phyloP scores from a whole-genome alignment of 2,113 vertebrate species.

The Hemiprocne comata region DNA sequence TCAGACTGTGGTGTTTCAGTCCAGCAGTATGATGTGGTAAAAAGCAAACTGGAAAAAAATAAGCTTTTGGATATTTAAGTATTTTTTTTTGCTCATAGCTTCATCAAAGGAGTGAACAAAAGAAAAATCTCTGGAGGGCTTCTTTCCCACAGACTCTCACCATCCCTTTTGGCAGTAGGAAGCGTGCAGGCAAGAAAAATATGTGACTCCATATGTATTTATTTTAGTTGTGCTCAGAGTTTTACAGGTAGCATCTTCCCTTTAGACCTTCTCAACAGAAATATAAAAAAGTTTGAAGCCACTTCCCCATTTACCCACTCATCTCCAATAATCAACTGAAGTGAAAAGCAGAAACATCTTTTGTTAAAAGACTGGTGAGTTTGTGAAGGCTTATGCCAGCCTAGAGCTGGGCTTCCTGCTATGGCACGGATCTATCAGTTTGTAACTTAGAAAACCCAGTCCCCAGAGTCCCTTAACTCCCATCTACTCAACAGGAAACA shows the following conservation, averaged over 20 bases:
- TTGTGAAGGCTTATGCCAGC: background rate
- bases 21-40: background rate
- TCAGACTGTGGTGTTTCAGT: background rate
- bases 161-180: background rate
- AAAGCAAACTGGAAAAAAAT: background rate
- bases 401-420: background rate
- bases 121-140: background rate
- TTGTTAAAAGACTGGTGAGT: background rate
- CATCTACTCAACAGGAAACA: background rate
- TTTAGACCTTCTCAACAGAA: conserved; percentile 66
- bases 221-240: conserved; percentile 67
- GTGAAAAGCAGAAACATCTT: conserved; percentile 36
- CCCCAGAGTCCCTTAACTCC: background rate
- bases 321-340: background rate
- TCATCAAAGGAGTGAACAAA: background rate
- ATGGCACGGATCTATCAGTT: background rate
- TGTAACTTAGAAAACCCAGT: background rate
- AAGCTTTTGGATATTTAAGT: background rate
- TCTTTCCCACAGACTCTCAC: background rate
- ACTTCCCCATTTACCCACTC: background rate
- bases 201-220: conserved; percentile 18
- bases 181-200: background rate
- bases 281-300: conserved; percentile 47
- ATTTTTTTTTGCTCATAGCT: background rate
- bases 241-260: conserved; percentile 62